phyloP scores from a whole-genome alignment of 2,888 invertebrate genomes.

The Aleiodes alternator region DNA sequence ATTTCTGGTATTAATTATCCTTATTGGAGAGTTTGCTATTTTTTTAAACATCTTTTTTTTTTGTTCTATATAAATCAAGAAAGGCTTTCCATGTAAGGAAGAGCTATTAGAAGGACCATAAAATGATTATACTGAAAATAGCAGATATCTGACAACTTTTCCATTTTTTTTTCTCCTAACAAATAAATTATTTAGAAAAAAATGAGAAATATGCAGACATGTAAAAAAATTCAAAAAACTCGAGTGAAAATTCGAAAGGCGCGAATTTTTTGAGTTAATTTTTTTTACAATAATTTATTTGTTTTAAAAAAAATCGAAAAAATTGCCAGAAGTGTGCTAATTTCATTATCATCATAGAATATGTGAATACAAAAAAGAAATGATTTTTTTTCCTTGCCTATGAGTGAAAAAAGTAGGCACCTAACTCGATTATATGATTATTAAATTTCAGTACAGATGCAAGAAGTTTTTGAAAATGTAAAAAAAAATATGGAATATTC shows the following conservation, averaged over 20 bases:
- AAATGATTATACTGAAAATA: not conserved
- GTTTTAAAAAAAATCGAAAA: too few relatives aligned
- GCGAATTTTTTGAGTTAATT: too few relatives aligned
- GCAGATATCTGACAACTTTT: too few relatives aligned
- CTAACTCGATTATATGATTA: not conserved
- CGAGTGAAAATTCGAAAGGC: too few relatives aligned
- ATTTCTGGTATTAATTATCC: constrained; percentile 44
- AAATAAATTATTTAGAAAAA: too few relatives aligned
- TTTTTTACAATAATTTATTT: too few relatives aligned
- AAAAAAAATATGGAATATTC: constrained; percentile 23
- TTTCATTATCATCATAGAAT: too few relatives aligned
- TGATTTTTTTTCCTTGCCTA: not conserved
- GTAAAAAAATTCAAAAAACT: too few relatives aligned
- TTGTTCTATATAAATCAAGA: constrained; percentile 30
- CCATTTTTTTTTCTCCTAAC: too few relatives aligned
- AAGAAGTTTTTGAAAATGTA: constrained; percentile 22
- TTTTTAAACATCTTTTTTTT: constrained; percentile 7
- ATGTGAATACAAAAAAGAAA: constrained; percentile 29
- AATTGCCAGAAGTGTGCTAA: too few relatives aligned
- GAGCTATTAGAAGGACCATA: constrained; percentile 3
- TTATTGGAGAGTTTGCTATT: constrained; percentile 30
- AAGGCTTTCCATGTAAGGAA: constrained; percentile 18
- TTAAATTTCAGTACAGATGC: constrained; percentile 15
- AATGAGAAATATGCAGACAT: too few relatives aligned
- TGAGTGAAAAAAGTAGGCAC: not conserved